Percentiles rank a stretch among this genome's conserved stretches.
Evolutionary conservation across 2,113 vertebrate species (phyloP).

Genomic region (Pipa parva): DNA sequence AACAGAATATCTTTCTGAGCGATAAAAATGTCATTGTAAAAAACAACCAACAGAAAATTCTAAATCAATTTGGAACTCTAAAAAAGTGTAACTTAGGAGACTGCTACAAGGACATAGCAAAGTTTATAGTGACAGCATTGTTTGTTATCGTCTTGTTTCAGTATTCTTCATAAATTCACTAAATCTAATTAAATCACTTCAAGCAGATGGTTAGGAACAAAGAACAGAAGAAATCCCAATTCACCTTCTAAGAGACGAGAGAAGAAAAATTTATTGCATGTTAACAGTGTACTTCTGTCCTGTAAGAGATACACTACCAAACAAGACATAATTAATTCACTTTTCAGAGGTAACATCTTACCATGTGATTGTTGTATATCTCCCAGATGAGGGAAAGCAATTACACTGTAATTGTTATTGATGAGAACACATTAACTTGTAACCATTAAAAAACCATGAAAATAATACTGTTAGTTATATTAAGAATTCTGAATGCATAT

Average conservation of each 20-base stretch:
- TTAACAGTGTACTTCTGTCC: conserved; percentile 42
- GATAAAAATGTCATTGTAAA: conserved; percentile 33
- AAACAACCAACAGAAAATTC: conserved; percentile 35
- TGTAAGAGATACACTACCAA: conserved; percentile 37
- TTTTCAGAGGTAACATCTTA: conserved; percentile 37
- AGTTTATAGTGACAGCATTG: conserved; percentile 41
- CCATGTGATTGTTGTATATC: conserved; percentile 21
- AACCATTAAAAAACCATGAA: conserved; percentile 28
- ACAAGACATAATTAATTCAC: conserved; percentile 29
- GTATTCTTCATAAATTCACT: conserved; percentile 40
- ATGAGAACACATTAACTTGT: conserved; percentile 25
- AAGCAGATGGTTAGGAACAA: conserved; percentile 40
- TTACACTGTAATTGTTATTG: conserved; percentile 23
- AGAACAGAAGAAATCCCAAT: conserved; percentile 42
- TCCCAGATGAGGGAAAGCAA: conserved; percentile 18
- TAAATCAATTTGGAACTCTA: conserved; percentile 37
- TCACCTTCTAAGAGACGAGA: conserved; percentile 31
- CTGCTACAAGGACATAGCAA: conserved; percentile 38
- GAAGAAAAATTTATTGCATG: conserved; percentile 38
- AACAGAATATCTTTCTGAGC: conserved; percentile 27
- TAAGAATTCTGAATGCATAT: conserved; percentile 11
- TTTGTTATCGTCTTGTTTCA: conserved; percentile 38
- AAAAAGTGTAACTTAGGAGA: conserved; percentile 42
- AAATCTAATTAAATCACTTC: conserved; percentile 43
- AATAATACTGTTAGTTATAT: conserved; percentile 4